Base-by-base conservation (phyloP, 2,113 vertebrate species). In the Silurus meridionalis region DNA sequence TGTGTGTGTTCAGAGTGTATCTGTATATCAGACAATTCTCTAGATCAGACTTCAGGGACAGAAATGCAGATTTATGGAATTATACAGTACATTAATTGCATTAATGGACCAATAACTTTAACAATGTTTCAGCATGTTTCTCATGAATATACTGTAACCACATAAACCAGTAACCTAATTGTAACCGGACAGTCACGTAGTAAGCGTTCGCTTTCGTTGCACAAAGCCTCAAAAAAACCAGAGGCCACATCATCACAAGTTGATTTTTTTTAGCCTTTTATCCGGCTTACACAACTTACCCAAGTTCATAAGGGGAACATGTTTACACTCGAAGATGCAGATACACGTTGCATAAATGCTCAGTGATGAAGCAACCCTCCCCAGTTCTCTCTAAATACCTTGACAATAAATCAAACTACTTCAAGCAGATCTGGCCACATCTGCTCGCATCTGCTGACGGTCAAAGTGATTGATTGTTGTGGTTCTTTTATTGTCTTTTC, bases 221-320 rank as follows among this genome's bases (percentile, higher is more conserved):
- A 52, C 5, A 61, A 4, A 48, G 52, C 2, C 57, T 60, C 71
- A 7, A 9, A 52, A 75, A 52, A 6, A 71, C 6, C 19, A 69
- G 15, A 55, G 57, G n/a, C 46, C 69, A 8, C 79, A 57, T 85
- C 79, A 66, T 78, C 82, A 85, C 72, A 23, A 88, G 77, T 15
- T 77, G 57, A 48, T 37, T 86, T 82, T 72, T 60, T 25, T 82
- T 50, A 58, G 83, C 37, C 69, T 78, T 88, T 83, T 87, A 75
- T 88, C 85, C 53, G 53, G 2, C 77, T 91, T 92, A 86, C 89
- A 87, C 80, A 89, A 90, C 87, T 90, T 89, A 90, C 89, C 79
- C 86, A 90, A 91, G 89, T 66, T 74, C 63, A 90, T 77, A 71
- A 74, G 83, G 83, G 64, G 79, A 89, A 88, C 83, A 64, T 87